Percentiles rank a stretch among this genome's conserved stretches.
phyloP scores from a whole-genome alignment of 2,113 vertebrate species.

The Ceuthmochares aereus region DNA sequence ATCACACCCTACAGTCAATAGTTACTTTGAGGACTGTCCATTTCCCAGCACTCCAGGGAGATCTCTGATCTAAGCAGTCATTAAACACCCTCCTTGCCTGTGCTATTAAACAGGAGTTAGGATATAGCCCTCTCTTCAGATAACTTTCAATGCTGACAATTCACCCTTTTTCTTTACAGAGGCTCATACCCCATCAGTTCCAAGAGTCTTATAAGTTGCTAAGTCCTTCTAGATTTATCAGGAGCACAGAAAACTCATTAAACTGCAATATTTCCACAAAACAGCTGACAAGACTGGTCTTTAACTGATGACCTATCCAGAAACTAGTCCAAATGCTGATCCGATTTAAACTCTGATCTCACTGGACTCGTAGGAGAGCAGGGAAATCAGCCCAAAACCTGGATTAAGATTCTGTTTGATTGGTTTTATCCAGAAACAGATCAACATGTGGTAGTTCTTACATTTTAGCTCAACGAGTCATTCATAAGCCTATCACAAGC shows the following conservation, averaged over 20 bases:
- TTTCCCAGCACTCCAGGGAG: neutral
- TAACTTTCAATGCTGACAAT: fast-evolving
- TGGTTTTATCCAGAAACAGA: neutral
- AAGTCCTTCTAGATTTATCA: neutral
- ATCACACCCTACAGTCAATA: neutral
- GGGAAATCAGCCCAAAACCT: neutral
- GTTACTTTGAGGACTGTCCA: neutral
- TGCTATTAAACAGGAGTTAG: neutral
- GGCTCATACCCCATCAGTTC: neutral
- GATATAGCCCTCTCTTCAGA: neutral
- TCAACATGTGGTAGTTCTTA: neutral
- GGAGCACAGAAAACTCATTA: neutral
- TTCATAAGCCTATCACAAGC: neutral
- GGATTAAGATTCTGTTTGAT: neutral
- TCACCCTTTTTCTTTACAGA: neutral
- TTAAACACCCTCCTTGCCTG: neutral
- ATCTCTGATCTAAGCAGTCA: neutral
- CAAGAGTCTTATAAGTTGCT: neutral
- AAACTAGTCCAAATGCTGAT: slow-evolving; percentile 20
- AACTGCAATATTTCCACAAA: neutral
- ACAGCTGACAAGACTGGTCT: neutral
- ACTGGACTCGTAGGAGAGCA: slow-evolving; percentile 14
- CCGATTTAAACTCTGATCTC: slow-evolving; percentile 51
- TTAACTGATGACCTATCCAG: neutral
- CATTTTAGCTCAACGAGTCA: slow-evolving; percentile 25